Evolutionary conservation across 2,797 vertebrate genomes (phyloP), one percentile per base, ranked within the genome.

Genomic region (Heliangelus exortis): DNA sequence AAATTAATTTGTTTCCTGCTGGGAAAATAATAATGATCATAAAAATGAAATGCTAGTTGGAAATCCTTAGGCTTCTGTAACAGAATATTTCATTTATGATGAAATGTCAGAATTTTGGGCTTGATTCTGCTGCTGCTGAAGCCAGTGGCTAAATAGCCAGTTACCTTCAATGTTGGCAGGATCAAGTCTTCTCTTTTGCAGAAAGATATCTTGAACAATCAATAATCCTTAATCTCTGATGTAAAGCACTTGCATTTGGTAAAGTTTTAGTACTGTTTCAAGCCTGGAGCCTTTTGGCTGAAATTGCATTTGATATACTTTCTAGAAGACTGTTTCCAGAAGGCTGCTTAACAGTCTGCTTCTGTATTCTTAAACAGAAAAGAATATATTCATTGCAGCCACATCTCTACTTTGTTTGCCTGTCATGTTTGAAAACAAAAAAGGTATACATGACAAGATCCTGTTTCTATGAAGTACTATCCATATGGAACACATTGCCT

Each of bases 181-280:
- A 87, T 71, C 2, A 33, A 89, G 59, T 59, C 54, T 53, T 93
- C 58, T 59, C 31, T 97, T 97, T 87, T 83, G 63, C 66, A 63
- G 71, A 72, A 83, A 36, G n/a, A 41, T 95, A 58, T 94, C 55
- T 92, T 84, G 45, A 69, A 61, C 39, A 84, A 82, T 87, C 81
- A 85, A 19, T 97, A 97, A 93, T 91, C 82, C 89, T 96, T 95
- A 90, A 96, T 96, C 78, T 95, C 33, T 63, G 59, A 89, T 90
- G 89, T 79, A 95, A 87, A 95, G 90, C 84, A 86, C 77, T 95
- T 92, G 58, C 21, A 59, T 90, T 97, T 96, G 71, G 79, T 95
- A 73, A 95, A 73, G 41, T 89, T 92, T 96, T 81, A 82, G 79
- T 66, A 66, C 48, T 79, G 28, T 95, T 95, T 91, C 80, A 87